Base-by-base conservation (phyloP, 92 coral and sea anemone genomes). In the Phenganax stokvisi region DNA sequence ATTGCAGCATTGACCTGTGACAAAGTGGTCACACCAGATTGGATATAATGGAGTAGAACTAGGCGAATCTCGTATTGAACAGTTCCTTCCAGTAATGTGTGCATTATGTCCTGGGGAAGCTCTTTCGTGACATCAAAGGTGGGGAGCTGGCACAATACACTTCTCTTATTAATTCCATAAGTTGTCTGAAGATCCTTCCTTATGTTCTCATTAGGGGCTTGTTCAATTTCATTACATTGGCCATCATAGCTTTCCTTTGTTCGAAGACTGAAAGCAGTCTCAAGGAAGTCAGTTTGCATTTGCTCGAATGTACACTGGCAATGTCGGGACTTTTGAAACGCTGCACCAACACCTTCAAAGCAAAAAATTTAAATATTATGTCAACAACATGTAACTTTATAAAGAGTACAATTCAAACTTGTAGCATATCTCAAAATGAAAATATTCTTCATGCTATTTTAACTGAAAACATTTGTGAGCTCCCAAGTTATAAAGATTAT, bases 1-100 rank as follows among this genome's bases (percentile, higher is more conserved):
- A 74, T 74, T 11, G 79, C 79, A 53, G 63, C 79, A 74, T 74
- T 74, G 79, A 74, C 56, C 30, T 74, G 79, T 56, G 79, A 74
- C 79, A 74, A 56, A n/a, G 79, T 74, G 25, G 64, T 56, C 31
- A n/a, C 61, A 54, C 64, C 63, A 8, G 63, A 74, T 20, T 74
- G 79, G 57, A 74, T 52, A 25, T 74, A 74, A 20, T 74, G 79
- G 27, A 37, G 61, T n/a, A 74, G 79, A 74, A 74, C 79, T n/a
- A 74, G 79, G 8, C 79, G 79, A 74, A 74, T 57, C 56, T 74
- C 79, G 25, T 74, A 74, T 28, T 74, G 79, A 27, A 74, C 79
- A 54, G 79, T 74, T 53, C 64, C 79, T 55, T 74, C 79, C 63
- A 74, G 56, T 54, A 74, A 54, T 8, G 79, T 74, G 51, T 74